A percentile compares a stretch with the other conserved stretches of the same genome.
These are phyloP conservation scores for Maniola hyperantus DNA, from an alignment of 2,888 invertebrate genomes.

Conservation along the genomic window DNA sequence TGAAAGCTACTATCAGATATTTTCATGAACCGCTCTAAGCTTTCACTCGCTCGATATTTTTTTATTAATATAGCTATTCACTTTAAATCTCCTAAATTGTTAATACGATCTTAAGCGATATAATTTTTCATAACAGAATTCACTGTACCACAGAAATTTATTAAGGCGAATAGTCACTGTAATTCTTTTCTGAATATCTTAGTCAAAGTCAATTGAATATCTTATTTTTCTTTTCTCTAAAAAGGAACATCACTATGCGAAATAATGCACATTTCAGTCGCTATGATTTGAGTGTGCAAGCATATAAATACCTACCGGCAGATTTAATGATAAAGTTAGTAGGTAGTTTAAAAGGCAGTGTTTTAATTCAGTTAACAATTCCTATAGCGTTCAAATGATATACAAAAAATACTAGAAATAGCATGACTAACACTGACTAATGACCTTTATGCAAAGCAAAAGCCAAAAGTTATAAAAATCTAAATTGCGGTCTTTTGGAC, in stretches of 20 bases:
- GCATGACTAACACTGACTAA: too few species aligned
- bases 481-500: slow-evolving; percentile 2
- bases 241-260: too few species aligned
- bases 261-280: too few species aligned
- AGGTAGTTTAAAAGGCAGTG: too few species aligned
- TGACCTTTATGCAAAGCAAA: background rate
- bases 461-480: background rate
- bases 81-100: slow-evolving; percentile 61
- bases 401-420: too few species aligned
- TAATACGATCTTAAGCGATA: slow-evolving; percentile 72
- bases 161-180: slow-evolving; percentile 3
- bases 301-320: too few species aligned
- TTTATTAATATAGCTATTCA: slow-evolving; percentile 52
- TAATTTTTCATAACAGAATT: slow-evolving; percentile 50
- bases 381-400: too few species aligned
- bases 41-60: slow-evolving; percentile 53
- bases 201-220: too few species aligned
- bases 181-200: background rate
- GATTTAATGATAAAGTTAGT: too few species aligned
- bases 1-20: slow-evolving; percentile 47
- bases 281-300: too few species aligned
- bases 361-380: too few species aligned
- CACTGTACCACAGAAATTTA: slow-evolving; percentile 30
- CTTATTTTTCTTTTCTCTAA: too few species aligned
- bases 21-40: slow-evolving; percentile 62